Conservation (phyloP, 2,797 vertebrate species). For the Geotrypetes seraphini region DNA sequence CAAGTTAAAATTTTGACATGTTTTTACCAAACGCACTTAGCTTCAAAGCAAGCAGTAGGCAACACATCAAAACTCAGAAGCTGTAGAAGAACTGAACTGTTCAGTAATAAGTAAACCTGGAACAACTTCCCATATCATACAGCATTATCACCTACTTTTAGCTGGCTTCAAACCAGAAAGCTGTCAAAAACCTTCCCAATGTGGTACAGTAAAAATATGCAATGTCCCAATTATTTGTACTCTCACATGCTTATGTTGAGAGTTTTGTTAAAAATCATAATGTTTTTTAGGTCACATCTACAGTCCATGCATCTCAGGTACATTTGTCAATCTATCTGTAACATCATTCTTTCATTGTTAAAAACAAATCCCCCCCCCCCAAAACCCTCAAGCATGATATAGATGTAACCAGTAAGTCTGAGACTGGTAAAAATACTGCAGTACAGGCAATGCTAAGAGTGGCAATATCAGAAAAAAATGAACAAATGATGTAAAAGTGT, state of each 20-base stretch:
- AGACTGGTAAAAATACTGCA: constrained; percentile 62
- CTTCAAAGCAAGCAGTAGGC: constrained; percentile 61
- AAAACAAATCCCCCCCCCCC: constrained; percentile 9
- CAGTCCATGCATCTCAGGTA: constrained; percentile 48
- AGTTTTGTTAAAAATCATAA: constrained; percentile 38
- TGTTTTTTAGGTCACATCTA: constrained; percentile 52
- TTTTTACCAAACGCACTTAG: constrained; percentile 64
- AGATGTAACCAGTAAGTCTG: constrained; percentile 48
- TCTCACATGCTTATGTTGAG: constrained; percentile 41
- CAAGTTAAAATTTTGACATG: constrained; percentile 47
- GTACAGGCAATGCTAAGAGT: constrained; percentile 61
- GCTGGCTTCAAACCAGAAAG: constrained; percentile 54
- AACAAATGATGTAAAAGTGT: constrained; percentile 65
- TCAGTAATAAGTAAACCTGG: constrained; percentile 56
- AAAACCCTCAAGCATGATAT: constrained; percentile 43
- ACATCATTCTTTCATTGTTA: constrained; percentile 42
- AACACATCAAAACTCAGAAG: constrained; percentile 63
- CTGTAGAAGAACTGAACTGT: constrained; percentile 53
- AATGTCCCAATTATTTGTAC: constrained; percentile 41
- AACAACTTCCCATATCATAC: constrained; percentile 51
- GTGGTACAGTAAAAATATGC: constrained; percentile 40
- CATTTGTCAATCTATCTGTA: constrained; percentile 42
- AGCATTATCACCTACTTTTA: constrained; percentile 53
- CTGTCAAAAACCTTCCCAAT: constrained; percentile 54
- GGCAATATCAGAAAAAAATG: constrained; percentile 60